Evolutionary conservation across 2,113 vertebrate genomes (phyloP).

Genomic region (Origma solitaria): DNA sequence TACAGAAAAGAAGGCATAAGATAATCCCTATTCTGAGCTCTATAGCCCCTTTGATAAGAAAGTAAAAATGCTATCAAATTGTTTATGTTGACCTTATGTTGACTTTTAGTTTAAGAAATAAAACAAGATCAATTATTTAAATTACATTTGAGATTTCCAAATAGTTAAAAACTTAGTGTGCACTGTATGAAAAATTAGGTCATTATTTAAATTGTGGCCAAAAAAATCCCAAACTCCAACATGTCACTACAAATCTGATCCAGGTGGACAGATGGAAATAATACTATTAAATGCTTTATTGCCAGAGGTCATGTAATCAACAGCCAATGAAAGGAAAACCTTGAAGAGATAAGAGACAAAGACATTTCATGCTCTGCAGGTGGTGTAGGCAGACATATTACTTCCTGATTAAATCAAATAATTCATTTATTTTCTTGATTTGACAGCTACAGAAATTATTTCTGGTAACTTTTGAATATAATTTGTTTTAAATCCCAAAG

Average conservation of each 20-base stretch:
- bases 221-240: background rate
- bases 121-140: background rate
- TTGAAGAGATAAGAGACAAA: background rate
- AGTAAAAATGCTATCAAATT: background rate
- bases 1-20: background rate
- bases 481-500: background rate
- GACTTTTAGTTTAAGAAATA: background rate
- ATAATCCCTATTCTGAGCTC: background rate
- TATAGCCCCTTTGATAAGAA: background rate
- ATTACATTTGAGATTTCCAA: background rate
- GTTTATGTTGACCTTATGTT: background rate
- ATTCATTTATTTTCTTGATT: background rate
- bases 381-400: background rate
- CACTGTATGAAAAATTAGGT: background rate
- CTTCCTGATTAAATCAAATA: background rate
- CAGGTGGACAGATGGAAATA: slow-evolving; percentile 45
- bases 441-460: background rate
- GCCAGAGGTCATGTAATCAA: slow-evolving; percentile 10
- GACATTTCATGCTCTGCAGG: background rate
- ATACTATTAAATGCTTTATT: slow-evolving; percentile 12
- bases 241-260: slow-evolving; percentile 3
- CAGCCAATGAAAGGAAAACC: background rate
- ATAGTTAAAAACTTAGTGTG: background rate
- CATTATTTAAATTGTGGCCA: slow-evolving; percentile 8
- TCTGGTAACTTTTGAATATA: background rate